Evolutionary conservation across 2,113 vertebrate genomes (phyloP).

Genomic region (Neofelis nebulosa): DNA sequence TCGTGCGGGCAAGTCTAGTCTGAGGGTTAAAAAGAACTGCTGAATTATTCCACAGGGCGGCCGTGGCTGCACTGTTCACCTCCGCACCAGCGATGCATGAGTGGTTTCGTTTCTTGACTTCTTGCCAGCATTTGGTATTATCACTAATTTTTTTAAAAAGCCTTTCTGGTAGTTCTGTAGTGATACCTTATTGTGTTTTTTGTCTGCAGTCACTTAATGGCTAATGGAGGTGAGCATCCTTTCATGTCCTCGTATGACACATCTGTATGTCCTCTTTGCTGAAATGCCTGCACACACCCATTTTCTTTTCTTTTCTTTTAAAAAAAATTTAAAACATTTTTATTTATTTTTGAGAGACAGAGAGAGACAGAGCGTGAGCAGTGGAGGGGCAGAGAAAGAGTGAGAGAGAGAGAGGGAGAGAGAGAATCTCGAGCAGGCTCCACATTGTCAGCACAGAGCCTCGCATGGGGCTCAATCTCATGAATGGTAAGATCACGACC

Average conservation of each 20-base stretch:
- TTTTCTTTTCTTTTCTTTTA: no score
- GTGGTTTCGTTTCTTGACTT: background rate
- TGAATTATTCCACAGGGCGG: background rate
- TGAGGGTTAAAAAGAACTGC: no score
- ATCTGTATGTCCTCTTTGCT: no score
- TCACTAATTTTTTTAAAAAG: background rate
- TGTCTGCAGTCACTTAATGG: background rate
- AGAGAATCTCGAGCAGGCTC: no score
- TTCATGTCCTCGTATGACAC: background rate
- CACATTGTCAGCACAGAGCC: no score
- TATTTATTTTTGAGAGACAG: no score
- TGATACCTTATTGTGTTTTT: background rate
- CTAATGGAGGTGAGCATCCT: background rate
- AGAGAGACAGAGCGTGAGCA: no score
- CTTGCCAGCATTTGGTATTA: background rate
- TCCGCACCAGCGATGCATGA: background rate
- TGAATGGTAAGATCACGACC: no score
- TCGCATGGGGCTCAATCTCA: no score
- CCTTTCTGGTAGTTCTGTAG: background rate
- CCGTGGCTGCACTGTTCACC: background rate
- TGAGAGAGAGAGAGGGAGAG: no score
- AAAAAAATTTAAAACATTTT: no score
- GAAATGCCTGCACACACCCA: background rate
- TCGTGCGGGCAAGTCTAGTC: background rate
- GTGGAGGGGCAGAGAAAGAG: no score